Percentiles rank a stretch among this genome's conserved stretches.
Conservation (phyloP, 2,888 invertebrate genomes). For the Trisateles emortualis region DNA sequence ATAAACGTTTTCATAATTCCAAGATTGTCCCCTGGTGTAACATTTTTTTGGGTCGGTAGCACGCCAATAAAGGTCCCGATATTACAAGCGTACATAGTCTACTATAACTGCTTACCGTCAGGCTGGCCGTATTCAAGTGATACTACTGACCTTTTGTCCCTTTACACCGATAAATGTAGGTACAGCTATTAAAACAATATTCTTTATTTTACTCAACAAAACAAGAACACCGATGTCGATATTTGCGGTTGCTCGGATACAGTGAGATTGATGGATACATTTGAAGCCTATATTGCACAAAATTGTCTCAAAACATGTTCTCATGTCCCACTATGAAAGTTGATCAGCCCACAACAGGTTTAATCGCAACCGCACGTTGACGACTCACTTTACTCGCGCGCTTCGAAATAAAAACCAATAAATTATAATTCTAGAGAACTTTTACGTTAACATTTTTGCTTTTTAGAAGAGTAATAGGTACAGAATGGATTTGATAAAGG, state of each 20-base stretch:
- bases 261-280: constrained; percentile 9
- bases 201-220: constrained; percentile 5
- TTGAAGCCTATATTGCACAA: constrained; percentile 36
- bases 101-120: too few relatives aligned
- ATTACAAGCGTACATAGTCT: too few relatives aligned
- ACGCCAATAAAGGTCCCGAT: too few relatives aligned
- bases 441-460: not conserved
- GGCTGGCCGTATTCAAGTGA: too few relatives aligned
- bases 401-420: not conserved
- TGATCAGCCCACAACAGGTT: constrained; percentile 35
- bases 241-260: constrained; percentile 4
- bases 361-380: constrained; percentile 20
- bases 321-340: constrained; percentile 32
- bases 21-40: too few relatives aligned
- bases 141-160: too few relatives aligned
- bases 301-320: constrained; percentile 42
- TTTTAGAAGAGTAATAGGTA: too few relatives aligned
- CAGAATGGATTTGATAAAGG: too few relatives aligned
- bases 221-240: not conserved
- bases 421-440: not conserved
- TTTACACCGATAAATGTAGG: too few relatives aligned
- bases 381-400: constrained; percentile 4
- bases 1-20: too few relatives aligned
- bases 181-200: not conserved
- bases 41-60: too few relatives aligned